Evolutionary conservation across 2,888 invertebrate genomes (phyloP), one percentile per base, ranked within the genome.

Genomic region (Gymnocheta viridis): DNA sequence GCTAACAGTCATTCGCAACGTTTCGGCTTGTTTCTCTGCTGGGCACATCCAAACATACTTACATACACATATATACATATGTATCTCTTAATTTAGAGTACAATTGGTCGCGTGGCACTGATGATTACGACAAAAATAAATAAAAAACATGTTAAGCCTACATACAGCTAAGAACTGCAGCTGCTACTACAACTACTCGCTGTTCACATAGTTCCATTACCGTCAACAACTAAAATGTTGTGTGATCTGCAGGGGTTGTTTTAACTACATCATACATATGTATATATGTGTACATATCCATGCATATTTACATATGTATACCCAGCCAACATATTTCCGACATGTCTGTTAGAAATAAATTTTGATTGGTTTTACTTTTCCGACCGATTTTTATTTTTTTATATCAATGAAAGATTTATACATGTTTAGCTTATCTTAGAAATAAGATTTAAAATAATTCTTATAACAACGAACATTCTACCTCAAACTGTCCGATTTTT

Each of bases 221-320:
- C 64, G 64, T 47, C 54, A 69, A 56, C 54, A 78, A 73, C 62
- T 66, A 38, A 56, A 22, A 38, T 58, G n/a, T 62, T 29, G 64
- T 76, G 22, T 22, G 80, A 84, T 84, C 80, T 41, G 41, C 64
- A 69, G 62, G 74, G 82, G 83, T 64, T 79, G 80, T 44, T 84
- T 84, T 44, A 17, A 19, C n/a, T 29, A 29, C n/a, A 14, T n/a
- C 4, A 32, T 58, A 19, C 32, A 58, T 19, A 32, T 14, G 22
- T 29, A 6, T 3, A 35, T 32, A 17, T 9, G 29, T 29, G 6
- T 10, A 22, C 4, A 51, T 51, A 51, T 12, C 0, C 29, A 54
- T 54, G 29, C 29, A 54, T 54, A 9, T n/a, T 29, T 54, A 27
- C 27, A 22, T 54, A 19, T 27, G 7, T 27, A 2, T 10, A 2